phyloP scores from a whole-genome alignment of 53 echinoderm and acorn worm species.

The Apostichopus leukothele region DNA sequence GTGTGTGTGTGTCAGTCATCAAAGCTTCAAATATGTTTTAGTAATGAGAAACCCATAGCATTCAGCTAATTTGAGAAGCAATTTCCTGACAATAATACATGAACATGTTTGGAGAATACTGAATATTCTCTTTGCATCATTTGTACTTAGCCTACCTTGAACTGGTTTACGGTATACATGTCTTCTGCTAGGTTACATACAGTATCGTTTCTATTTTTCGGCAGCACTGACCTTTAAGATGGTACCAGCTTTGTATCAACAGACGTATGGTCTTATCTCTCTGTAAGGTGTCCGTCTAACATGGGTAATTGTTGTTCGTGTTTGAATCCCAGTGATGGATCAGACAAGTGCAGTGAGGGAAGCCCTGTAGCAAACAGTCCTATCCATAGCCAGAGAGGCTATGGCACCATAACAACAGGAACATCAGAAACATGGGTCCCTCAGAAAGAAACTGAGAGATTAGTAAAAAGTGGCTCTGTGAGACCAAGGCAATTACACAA shows the following conservation, averaged over 20 bases:
- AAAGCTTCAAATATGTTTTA: too few species aligned
- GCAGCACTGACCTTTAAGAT: neutral
- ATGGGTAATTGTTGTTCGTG: slow-evolving; percentile 24
- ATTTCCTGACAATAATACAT: too few species aligned
- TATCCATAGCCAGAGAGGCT: neutral
- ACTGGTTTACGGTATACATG: too few species aligned
- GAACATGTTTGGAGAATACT: too few species aligned
- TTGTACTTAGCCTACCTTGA: too few species aligned
- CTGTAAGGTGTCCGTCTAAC: neutral
- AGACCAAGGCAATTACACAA: neutral
- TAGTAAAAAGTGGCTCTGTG: neutral
- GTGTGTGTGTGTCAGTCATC: too few species aligned
- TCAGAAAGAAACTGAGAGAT: neutral
- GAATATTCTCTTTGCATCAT: too few species aligned
- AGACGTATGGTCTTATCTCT: neutral
- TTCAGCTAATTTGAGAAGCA: too few species aligned
- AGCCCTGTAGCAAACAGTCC: neutral
- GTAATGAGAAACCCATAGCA: too few species aligned
- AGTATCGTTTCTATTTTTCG: neutral
- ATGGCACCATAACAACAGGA: slow-evolving; percentile 11
- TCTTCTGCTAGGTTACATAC: too few species aligned
- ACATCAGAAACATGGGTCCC: neutral
- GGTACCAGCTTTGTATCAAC: neutral
- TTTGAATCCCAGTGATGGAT: slow-evolving; percentile 5
- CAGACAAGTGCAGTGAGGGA: neutral